These are phyloP conservation scores for Trochalopteron elliotii DNA, from an alignment of 2,113 vertebrate genomes.

Conservation along the genomic window DNA sequence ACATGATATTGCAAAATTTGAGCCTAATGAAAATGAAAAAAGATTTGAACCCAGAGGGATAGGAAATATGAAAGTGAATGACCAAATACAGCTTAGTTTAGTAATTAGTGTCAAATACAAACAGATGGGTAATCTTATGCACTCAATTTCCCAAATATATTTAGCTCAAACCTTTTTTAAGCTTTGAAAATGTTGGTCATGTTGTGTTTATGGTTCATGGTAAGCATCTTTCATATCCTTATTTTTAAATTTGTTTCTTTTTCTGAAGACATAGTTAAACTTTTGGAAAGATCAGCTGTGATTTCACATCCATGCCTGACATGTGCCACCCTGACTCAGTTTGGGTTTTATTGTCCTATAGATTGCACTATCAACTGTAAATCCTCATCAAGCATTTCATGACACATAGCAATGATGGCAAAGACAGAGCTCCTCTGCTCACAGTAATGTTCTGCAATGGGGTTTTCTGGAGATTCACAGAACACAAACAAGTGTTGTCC, in stretches of 20 bases:
- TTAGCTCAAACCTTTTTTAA: background rate
- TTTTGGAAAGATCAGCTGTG: background rate
- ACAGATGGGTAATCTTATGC: background rate
- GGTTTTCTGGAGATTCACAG: background rate
- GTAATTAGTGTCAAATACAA: background rate
- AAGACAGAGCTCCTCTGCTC: background rate
- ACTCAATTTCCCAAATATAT: background rate
- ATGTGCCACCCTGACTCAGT: fast-evolving
- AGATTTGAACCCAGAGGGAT: background rate
- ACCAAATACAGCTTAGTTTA: background rate
- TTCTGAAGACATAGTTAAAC: background rate
- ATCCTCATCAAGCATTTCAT: background rate
- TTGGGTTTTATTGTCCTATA: background rate
- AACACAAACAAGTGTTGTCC: background rate
- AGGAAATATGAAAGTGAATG: background rate
- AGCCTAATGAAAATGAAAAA: background rate
- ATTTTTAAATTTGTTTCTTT: background rate
- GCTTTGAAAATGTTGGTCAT: background rate
- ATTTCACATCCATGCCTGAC: background rate
- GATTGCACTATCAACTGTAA: background rate
- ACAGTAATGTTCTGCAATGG: background rate
- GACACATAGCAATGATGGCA: background rate
- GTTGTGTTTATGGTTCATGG: background rate
- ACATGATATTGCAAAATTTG: background rate
- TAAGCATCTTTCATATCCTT: background rate